Conservation (phyloP, 2,888 invertebrate species). For the Gari tellinella region DNA sequence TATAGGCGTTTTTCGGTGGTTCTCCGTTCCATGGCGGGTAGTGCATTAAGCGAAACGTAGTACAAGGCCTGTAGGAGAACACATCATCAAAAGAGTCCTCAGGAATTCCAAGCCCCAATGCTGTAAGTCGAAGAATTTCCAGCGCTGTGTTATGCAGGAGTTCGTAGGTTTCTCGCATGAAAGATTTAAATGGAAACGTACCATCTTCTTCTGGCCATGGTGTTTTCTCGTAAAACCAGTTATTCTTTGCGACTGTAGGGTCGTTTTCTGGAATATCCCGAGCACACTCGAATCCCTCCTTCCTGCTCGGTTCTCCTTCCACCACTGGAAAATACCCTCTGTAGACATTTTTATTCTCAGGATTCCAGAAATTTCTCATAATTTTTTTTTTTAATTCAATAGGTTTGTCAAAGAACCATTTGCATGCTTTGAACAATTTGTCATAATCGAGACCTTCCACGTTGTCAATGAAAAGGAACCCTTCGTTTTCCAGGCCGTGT, state of each 20-base stretch:
- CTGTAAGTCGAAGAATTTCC: conserved; percentile 65
- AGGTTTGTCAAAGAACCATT: conserved; percentile 66
- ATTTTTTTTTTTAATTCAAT: conserved; percentile 54
- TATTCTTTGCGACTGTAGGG: conserved; percentile 42
- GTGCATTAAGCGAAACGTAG: conserved; percentile 68
- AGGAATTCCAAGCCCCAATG: conserved; percentile 63
- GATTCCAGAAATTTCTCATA: conserved; percentile 64
- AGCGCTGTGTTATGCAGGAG: conserved; percentile 57
- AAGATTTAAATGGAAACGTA: conserved; percentile 55
- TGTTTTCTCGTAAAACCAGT: conserved; percentile 63
- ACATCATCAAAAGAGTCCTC: conserved; percentile 65
- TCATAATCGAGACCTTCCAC: conserved; percentile 58
- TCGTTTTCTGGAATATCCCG: conserved; percentile 52
- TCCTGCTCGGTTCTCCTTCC: conserved; percentile 62
- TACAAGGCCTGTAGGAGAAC: conserved; percentile 62
- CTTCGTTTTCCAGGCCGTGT: conserved; percentile 62
- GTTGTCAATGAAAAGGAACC: conserved; percentile 69
- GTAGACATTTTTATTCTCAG: conserved; percentile 61
- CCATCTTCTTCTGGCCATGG: conserved; percentile 66
- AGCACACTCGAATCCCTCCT: conserved; percentile 70
- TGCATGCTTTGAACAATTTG: conserved; percentile 50
- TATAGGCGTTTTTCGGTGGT: conserved; percentile 50
- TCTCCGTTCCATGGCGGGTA: conserved; percentile 64
- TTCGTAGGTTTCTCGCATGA: conserved; percentile 52
- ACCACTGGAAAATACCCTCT: conserved; percentile 70